Evolutionary conservation across 2,888 invertebrate genomes (phyloP).

Genomic region (Erynnis tages): DNA sequence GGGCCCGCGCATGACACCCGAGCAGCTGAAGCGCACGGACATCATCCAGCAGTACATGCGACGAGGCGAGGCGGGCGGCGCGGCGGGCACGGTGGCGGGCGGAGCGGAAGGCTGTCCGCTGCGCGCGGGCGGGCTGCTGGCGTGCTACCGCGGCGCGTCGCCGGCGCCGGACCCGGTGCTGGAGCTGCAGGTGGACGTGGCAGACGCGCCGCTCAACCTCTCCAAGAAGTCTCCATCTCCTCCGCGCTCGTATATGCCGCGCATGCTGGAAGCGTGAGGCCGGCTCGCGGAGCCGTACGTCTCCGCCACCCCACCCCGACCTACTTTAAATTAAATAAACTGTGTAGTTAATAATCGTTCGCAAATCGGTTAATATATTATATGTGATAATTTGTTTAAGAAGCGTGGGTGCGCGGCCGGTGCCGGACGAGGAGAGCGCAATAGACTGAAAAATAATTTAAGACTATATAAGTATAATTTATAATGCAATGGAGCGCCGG

Average conservation of each 20-base stretch:
- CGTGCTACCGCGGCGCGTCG: constrained; percentile 64
- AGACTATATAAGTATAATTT: constrained; percentile 84
- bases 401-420: constrained; percentile 80
- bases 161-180: constrained; percentile 76
- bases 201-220: constrained; percentile 93
- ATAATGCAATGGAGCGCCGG: constrained; percentile 84
- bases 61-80: constrained; percentile 83
- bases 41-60: constrained; percentile 96
- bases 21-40: constrained; percentile 95
- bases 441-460: constrained; percentile 83
- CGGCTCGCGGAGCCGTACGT: constrained; percentile 74
- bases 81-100: constrained; percentile 61
- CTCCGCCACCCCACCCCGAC: constrained; percentile 79
- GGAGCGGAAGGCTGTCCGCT: constrained; percentile 67
- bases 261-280: constrained; percentile 84
- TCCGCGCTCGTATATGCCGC: constrained; percentile 82
- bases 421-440: constrained; percentile 81
- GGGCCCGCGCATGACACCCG: constrained; percentile 96
- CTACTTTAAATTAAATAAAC: constrained; percentile 77
- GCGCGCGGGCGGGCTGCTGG: constrained; percentile 58
- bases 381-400: constrained; percentile 84
- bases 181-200: constrained; percentile 88
- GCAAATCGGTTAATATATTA: constrained; percentile 85
- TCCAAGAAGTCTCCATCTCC: constrained; percentile 90
- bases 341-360: constrained; percentile 77